phyloP scores from a whole-genome alignment of 2,113 vertebrate genomes.

The Crocuta crocuta region DNA sequence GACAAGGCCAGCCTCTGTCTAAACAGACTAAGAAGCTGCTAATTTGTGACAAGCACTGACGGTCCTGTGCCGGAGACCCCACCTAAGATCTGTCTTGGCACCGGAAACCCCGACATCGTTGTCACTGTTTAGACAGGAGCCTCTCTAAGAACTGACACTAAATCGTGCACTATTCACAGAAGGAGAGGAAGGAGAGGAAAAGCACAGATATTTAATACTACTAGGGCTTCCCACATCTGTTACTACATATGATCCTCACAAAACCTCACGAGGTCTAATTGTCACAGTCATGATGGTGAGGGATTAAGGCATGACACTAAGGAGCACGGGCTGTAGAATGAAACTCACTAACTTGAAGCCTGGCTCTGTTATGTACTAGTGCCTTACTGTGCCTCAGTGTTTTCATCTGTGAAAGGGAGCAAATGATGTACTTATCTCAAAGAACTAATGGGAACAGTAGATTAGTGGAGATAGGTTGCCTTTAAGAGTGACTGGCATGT shows the following conservation, averaged over 20 bases:
- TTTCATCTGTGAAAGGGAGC: background rate
- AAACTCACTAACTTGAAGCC: background rate
- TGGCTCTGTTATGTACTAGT: background rate
- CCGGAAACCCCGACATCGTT: background rate
- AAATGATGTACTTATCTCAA: background rate
- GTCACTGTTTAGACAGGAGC: background rate
- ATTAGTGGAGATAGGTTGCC: background rate
- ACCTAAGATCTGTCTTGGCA: background rate
- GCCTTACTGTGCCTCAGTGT: background rate
- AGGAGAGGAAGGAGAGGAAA: background rate
- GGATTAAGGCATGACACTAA: background rate
- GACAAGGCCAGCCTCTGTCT: constrained; percentile 6
- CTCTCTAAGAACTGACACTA: background rate
- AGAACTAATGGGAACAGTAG: background rate
- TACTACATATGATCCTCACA: background rate
- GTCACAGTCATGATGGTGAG: background rate
- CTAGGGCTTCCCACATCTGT: background rate
- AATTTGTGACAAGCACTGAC: background rate
- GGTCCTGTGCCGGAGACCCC: background rate
- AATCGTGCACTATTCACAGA: background rate
- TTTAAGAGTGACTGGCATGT: background rate
- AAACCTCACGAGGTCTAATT: background rate
- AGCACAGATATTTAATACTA: background rate
- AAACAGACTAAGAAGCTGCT: background rate
- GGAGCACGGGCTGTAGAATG: background rate